Conservation (phyloP, 2,113 vertebrate species). For the Ivindomyrus marchei region DNA sequence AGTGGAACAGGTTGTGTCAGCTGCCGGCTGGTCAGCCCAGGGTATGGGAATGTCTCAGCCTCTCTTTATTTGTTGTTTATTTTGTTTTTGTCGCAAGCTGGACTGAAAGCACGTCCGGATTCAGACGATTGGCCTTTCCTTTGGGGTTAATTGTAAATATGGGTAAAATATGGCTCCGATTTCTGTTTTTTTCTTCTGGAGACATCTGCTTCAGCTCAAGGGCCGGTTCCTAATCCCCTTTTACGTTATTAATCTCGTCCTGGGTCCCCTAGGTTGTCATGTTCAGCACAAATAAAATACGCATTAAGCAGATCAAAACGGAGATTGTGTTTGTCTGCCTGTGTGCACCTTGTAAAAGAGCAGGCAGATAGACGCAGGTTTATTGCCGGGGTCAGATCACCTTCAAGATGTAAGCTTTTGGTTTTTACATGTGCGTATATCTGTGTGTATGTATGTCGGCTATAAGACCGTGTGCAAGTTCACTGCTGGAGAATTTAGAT, state of each 20-base stretch:
- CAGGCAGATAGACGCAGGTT: constrained; percentile 51
- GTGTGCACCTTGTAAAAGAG: constrained; percentile 53
- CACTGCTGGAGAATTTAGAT: not conserved
- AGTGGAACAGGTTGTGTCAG: constrained; percentile 33
- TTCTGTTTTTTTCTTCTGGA: constrained; percentile 33
- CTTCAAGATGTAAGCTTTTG: not conserved
- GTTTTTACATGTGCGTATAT: not conserved
- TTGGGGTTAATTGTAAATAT: constrained; percentile 50
- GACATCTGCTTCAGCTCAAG: constrained; percentile 53
- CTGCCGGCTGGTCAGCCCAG: constrained; percentile 21
- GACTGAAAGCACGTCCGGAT: constrained; percentile 27
- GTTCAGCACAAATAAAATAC: constrained; percentile 46
- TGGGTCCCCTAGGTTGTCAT: constrained; percentile 54
- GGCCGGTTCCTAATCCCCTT: constrained; percentile 57
- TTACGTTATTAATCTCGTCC: constrained; percentile 60
- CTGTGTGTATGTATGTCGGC: not conserved
- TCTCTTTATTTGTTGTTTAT: not conserved
- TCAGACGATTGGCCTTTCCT: constrained; percentile 47
- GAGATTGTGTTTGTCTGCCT: constrained; percentile 38
- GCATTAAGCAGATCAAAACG: constrained; percentile 54
- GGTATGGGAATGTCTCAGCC: not conserved
- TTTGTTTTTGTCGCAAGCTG: constrained; percentile 18
- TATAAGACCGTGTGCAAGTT: not conserved
- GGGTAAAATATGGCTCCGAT: constrained; percentile 40
- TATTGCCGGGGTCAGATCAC: constrained; percentile 45